A percentile compares a stretch with the other conserved stretches of the same genome.
phyloP scores from a whole-genome alignment of 2,888 invertebrate species.

The Hyalella azteca region DNA sequence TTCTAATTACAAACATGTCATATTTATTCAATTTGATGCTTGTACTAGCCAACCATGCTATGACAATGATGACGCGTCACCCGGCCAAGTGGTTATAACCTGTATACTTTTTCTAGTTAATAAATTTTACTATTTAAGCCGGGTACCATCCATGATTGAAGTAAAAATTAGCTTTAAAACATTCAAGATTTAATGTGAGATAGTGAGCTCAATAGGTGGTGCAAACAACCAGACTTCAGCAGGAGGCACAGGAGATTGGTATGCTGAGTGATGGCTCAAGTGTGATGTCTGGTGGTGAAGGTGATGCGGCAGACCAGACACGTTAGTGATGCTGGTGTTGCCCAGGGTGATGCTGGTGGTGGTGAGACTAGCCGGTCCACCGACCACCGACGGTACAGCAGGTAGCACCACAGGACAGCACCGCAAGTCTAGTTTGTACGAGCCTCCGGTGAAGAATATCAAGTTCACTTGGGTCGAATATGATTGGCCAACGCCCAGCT shows the following conservation, averaged over 20 bases:
- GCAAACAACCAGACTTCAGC: constrained; percentile 42
- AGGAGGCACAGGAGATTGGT: neutral
- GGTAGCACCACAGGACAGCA: constrained; percentile 45
- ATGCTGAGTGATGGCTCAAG: neutral
- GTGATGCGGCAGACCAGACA: neutral
- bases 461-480: neutral
- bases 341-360: constrained; percentile 43
- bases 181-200: constrained; percentile 41
- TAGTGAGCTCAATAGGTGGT: constrained; percentile 53
- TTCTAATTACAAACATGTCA: no score
- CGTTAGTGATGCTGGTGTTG: constrained; percentile 44
- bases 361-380: constrained; percentile 39
- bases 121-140: no score
- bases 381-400: neutral
- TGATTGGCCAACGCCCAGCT: neutral
- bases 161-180: neutral
- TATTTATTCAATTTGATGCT: no score
- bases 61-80: neutral
- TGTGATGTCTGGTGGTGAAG: constrained; percentile 5
- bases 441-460: constrained; percentile 55
- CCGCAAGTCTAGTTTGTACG: constrained; percentile 54
- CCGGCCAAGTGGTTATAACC: neutral
- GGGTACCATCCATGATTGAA: no score
- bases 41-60: no score
- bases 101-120: neutral